phyloP scores from a whole-genome alignment of 1,140 invertebrate genomes.

The Plectrocnemia conspersa region DNA sequence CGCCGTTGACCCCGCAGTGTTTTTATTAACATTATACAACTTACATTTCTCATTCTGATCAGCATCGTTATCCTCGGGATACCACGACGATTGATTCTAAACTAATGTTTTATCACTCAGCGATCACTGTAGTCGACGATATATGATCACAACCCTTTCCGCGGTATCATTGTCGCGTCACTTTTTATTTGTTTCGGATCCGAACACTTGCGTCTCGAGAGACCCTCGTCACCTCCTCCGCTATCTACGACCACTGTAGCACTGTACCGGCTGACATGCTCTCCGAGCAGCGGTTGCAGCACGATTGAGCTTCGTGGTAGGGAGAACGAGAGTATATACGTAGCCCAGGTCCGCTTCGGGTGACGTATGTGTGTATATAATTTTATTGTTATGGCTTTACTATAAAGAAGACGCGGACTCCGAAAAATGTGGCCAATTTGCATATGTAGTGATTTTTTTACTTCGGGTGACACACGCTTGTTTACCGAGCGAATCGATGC shows the following conservation, averaged over 20 bases:
- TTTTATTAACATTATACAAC: too few relatives aligned
- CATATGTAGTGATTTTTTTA: too few relatives aligned
- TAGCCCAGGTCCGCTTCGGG: slow-evolving; percentile 12
- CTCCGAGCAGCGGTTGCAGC: slow-evolving; percentile 1
- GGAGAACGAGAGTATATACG: slow-evolving; percentile 19
- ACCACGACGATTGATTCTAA: not conserved
- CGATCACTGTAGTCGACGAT: not conserved
- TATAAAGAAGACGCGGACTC: too few relatives aligned
- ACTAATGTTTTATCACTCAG: not conserved
- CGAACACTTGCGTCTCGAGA: not conserved
- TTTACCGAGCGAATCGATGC: too few relatives aligned
- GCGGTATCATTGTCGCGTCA: not conserved
- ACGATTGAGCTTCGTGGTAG: slow-evolving; percentile 18
- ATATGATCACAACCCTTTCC: slow-evolving; percentile 1
- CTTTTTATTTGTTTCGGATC: not conserved
- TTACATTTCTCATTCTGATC: slow-evolving; percentile 7
- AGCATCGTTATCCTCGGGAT: too few relatives aligned
- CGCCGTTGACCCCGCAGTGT: too few relatives aligned
- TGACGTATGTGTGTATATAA: too few relatives aligned
- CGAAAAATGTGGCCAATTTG: too few relatives aligned
- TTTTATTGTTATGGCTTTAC: too few relatives aligned
- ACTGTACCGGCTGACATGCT: not conserved
- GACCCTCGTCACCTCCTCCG: too few relatives aligned
- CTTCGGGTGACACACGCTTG: too few relatives aligned
- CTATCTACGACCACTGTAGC: not conserved